Evolutionary conservation across 2,797 vertebrate species (phyloP), one percentile per base, ranked within the genome.

Genomic region (Takifugu rubripes): DNA sequence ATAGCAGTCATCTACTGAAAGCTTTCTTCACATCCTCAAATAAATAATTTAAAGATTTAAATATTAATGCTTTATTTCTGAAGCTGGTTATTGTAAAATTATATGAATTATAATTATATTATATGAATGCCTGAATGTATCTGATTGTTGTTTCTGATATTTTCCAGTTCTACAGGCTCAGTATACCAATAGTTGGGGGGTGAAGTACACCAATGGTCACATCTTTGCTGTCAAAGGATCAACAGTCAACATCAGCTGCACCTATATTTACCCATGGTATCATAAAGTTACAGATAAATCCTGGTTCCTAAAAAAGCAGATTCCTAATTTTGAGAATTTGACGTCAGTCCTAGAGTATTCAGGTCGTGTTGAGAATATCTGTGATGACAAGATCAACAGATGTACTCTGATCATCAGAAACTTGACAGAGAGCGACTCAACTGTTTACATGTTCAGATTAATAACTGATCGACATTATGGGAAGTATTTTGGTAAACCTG

Each of bases 161-260:
- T n/a, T n/a, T n/a, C n/a, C n/a, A n/a, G n/a, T n/a, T n/a, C n/a
- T n/a, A n/a, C n/a, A n/a, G n/a, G n/a, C n/a, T n/a, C n/a, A n/a
- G n/a, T n/a, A n/a, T n/a, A n/a, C n/a, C n/a, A n/a, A n/a, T n/a
- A 26, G 36, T 9, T 40, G 36, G 36, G 9, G 9, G 4, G 44
- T 46, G 44, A 17, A 2, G 7, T 5, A 9, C 16, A 21, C 6
- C 17, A 2, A 21, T 8, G 2, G 6, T 6, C 16, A 46, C 44
- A n/a, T 46, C 44, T 46, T n/a, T 46, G 44, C 44, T 21, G 44
- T 46, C 44, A 46, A n/a, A n/a, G 44, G 16, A 46, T 21, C 44
- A 46, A 46, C 44, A 46, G 44, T 46, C 6, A 46, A 3, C n/a
- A 46, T 46, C 44, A 46, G 44, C 44, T 46, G 44, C 44, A 21